Evolutionary conservation across 2,888 invertebrate genomes (phyloP).

Genomic region (Dimorphilus gyrociliatus): DNA sequence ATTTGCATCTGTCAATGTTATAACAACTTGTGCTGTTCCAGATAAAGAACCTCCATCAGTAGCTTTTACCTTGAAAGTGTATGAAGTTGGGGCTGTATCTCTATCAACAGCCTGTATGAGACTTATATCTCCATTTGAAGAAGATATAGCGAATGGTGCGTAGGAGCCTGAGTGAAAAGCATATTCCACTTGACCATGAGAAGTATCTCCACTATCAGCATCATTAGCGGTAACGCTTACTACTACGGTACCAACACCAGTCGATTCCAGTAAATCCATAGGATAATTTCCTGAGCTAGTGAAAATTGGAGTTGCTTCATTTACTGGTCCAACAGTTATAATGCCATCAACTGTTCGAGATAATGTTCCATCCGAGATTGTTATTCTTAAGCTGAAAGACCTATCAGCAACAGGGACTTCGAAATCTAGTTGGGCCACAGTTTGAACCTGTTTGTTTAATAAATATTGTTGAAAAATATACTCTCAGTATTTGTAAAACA

Average conservation of each 20-base stretch:
- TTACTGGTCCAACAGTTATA: slow-evolving; percentile 11
- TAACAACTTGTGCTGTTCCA: slow-evolving; percentile 14
- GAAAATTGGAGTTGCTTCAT: slow-evolving; percentile 13
- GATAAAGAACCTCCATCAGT: slow-evolving; percentile 12
- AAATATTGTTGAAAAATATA: too few relatives aligned
- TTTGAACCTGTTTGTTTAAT: too few relatives aligned
- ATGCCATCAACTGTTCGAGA: slow-evolving; percentile 7
- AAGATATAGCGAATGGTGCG: slow-evolving; percentile 13
- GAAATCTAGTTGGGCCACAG: too few relatives aligned
- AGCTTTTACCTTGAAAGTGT: slow-evolving; percentile 13
- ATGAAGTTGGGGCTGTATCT: slow-evolving; percentile 9
- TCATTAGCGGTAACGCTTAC: slow-evolving; percentile 13
- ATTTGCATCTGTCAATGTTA: slow-evolving; percentile 23
- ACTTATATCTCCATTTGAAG: slow-evolving; percentile 12
- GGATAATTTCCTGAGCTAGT: slow-evolving; percentile 1
- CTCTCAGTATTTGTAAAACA: too few relatives aligned
- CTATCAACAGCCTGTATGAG: slow-evolving; percentile 13
- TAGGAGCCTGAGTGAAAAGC: slow-evolving; percentile 10
- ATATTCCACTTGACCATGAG: slow-evolving; percentile 12
- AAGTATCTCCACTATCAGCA: slow-evolving; percentile 11
- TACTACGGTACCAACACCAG: slow-evolving; percentile 8
- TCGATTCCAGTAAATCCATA: background rate
- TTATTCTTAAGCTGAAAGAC: too few relatives aligned
- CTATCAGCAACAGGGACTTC: too few relatives aligned
- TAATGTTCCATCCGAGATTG: too few relatives aligned